Conservation (phyloP, 2,113 vertebrate genomes). For the Hemichromis elongatus region DNA sequence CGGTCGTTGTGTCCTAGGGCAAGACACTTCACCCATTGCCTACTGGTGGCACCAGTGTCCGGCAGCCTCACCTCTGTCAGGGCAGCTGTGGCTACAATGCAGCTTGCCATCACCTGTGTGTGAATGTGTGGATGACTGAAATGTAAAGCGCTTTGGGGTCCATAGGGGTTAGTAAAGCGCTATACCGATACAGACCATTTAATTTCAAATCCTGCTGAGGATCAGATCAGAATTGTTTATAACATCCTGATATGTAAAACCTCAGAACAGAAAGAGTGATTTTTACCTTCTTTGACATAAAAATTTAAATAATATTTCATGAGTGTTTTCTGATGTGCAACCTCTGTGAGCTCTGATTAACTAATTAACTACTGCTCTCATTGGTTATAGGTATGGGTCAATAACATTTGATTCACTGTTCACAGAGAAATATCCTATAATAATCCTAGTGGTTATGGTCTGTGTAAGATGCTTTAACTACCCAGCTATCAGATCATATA, state of each 20-base stretch:
- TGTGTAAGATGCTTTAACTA: background rate
- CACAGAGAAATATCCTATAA: background rate
- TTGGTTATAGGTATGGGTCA: background rate
- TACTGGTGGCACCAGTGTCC: too few species aligned
- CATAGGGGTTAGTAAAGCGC: too few species aligned
- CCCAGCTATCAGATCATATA: too few species aligned
- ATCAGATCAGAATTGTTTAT: background rate
- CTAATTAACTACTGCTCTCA: background rate
- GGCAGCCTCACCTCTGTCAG: too few species aligned
- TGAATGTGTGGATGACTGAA: too few species aligned
- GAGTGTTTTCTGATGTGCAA: background rate
- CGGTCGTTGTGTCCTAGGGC: too few species aligned
- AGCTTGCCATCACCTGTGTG: too few species aligned
- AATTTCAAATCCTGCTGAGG: background rate
- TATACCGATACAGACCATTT: too few species aligned
- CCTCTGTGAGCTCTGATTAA: background rate
- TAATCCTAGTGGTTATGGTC: too few species aligned
- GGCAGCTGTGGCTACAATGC: too few species aligned
- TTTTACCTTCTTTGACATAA: background rate
- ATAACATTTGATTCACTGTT: background rate
- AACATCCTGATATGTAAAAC: background rate
- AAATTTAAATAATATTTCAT: background rate
- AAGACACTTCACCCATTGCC: too few species aligned
- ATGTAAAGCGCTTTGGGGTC: too few species aligned
- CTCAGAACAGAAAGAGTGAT: background rate